phyloP scores from a whole-genome alignment of 2,113 vertebrate species.

The Podocnemis expansa region DNA sequence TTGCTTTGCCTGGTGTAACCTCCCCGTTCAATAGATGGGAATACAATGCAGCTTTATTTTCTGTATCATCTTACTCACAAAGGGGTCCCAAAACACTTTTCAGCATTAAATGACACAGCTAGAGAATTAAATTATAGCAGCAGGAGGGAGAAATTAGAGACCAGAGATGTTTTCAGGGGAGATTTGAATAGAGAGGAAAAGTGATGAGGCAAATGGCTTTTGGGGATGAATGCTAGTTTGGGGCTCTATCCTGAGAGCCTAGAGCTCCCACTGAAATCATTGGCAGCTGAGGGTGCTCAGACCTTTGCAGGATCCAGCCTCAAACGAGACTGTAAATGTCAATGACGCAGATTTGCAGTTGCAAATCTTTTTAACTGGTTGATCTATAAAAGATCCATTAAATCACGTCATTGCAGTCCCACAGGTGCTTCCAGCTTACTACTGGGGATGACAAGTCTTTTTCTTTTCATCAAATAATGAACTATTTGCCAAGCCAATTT shows the following conservation, averaged over 20 bases:
- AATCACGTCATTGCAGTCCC: not conserved
- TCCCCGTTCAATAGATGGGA: not conserved
- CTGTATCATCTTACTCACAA: not conserved
- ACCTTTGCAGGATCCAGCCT: not conserved
- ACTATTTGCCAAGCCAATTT: not conserved
- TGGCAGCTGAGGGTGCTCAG: not conserved
- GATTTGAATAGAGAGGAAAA: not conserved
- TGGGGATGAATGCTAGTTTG: accelerated
- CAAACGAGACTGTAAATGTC: not conserved
- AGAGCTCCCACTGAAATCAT: not conserved
- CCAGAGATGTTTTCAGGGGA: not conserved
- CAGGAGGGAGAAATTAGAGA: not conserved
- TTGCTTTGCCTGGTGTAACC: not conserved
- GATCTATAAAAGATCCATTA: not conserved
- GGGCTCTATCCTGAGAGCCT: not conserved
- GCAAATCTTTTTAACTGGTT: not conserved
- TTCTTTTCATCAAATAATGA: not conserved
- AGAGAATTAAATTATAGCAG: not conserved
- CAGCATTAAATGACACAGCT: not conserved
- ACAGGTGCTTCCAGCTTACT: not conserved
- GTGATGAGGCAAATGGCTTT: not conserved
- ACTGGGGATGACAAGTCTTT: not conserved
- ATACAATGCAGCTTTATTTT: not conserved
- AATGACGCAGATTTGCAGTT: not conserved
- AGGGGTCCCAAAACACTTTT: not conserved